Base-by-base conservation (phyloP, 92 coral and sea anemone species). In the Umimayanthus chanpuru region DNA sequence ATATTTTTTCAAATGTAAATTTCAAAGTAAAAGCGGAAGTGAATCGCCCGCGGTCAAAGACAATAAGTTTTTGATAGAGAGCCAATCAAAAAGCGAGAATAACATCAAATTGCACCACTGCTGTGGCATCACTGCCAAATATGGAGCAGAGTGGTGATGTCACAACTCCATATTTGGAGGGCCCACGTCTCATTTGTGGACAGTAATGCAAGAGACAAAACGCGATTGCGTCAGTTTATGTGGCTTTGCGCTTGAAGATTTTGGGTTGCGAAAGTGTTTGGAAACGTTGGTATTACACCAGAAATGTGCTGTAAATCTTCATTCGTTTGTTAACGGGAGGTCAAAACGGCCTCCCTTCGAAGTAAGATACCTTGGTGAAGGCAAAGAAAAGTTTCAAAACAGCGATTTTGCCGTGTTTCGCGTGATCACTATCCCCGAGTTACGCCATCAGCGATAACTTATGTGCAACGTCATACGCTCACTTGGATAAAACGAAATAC, bases 401-500 rank as follows among this genome's bases (percentile, higher is more conserved):
- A 79, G 77, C 87, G 55, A 78, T 70, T 25, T 68, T 53, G 40
- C 44, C 38, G 53, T 68, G 78, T 68, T 80, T 83, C 87, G 76
- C 77, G 87, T 83, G 87, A 83, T 83, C 87, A 20, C 11, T 81
- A n/a, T 55, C 50, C 68, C 40, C 43, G 85, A 86, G 92, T 91
- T 93, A 93, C 96, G 95, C 93, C 94, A 93, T 92, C 98, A 91
- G 89, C 96, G 92, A 83, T 93, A 91, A 90, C 94, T 95, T 84
- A 81, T 73, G 94, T 95, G 98, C 98, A 95, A 95, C 98, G 98
- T 95, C 98, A 95, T 93, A 92, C 66, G 93, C 98, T 93, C 89
- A 92, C 93, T 95, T 95, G 94, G 98, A 94, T 85, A 86, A 93
- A 95, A 91, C 93, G 92, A 94, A 92, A 91, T 76, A 85, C 81